These are phyloP conservation scores for Oenanthe oenanthe DNA, from an alignment of 2,113 vertebrate genomes.

Conservation along the genomic window DNA sequence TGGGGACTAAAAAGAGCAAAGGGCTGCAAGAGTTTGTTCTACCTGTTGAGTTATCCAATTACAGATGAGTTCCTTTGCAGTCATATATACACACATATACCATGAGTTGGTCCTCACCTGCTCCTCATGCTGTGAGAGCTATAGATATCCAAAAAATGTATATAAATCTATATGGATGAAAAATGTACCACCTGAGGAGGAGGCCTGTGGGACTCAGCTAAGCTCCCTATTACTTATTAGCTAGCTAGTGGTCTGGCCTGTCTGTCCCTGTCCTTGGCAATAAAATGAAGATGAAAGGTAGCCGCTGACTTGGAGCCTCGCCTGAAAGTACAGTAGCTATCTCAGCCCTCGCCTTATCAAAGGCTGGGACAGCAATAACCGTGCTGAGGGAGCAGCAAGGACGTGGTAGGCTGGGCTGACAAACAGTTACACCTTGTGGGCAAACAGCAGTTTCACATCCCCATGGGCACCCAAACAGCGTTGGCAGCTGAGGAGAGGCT, in stretches of 20 bases:
- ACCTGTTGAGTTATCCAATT: constrained; percentile 28
- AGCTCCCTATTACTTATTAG: constrained; percentile 91
- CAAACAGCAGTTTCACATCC: constrained; percentile 51
- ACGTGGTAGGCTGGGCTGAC: constrained; percentile 65
- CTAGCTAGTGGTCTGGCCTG: constrained; percentile 72
- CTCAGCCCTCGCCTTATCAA: constrained; percentile 88
- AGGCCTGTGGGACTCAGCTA: constrained; percentile 75
- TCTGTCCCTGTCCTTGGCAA: constrained; percentile 87
- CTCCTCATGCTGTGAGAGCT: background rate
- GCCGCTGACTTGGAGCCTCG: constrained; percentile 85
- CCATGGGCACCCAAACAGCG: fast-evolving
- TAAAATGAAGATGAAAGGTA: constrained; percentile 88
- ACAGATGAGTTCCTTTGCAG: background rate
- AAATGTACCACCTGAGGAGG: constrained; percentile 60
- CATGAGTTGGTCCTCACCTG: background rate
- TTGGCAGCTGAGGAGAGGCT: background rate
- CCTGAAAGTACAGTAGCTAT: constrained; percentile 90
- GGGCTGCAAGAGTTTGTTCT: constrained; percentile 44
- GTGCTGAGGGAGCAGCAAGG: constrained; percentile 86
- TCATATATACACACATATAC: fast-evolving
- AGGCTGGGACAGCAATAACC: constrained; percentile 77
- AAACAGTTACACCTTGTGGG: constrained; percentile 58
- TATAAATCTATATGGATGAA: background rate
- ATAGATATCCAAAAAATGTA: background rate
- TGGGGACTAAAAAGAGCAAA: constrained; percentile 46